phyloP scores from a whole-genome alignment of 2,797 vertebrate genomes.

The Serranus cabrilla region DNA sequence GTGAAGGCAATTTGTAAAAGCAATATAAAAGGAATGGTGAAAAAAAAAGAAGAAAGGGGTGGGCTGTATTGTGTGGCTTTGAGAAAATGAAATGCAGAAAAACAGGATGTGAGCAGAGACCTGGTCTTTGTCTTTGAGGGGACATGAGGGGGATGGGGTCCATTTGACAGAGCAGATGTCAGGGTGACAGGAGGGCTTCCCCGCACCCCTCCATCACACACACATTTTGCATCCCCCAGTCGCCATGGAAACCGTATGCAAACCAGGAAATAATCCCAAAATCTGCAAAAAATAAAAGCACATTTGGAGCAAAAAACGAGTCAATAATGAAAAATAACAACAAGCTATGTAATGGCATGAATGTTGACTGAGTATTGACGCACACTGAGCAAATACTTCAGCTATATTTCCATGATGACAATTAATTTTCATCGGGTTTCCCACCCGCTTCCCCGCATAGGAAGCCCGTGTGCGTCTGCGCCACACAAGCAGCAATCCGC shows the following conservation, averaged over 20 bases:
- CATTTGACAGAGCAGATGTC: conserved; percentile 65
- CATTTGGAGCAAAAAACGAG: background rate
- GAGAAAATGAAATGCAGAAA: conserved; percentile 13
- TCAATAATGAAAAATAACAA: background rate
- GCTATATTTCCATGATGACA: background rate
- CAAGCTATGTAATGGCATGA: background rate
- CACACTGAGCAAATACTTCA: background rate
- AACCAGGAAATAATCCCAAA: conserved; percentile 51
- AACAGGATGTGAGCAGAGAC: conserved; percentile 24
- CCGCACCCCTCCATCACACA: conserved; percentile 61
- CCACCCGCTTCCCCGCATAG: conserved; percentile 58
- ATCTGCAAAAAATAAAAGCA: background rate
- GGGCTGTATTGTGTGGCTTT: background rate
- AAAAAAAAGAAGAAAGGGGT: background rate
- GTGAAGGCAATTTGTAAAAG: background rate
- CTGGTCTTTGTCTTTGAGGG: conserved; percentile 55
- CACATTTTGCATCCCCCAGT: conserved; percentile 62
- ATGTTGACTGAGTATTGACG: background rate
- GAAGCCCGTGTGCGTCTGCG: conserved; percentile 67
- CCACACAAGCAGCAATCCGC: conserved; percentile 53
- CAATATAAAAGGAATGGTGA: background rate
- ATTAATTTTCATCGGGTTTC: conserved; percentile 34
- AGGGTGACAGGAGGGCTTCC: conserved; percentile 70
- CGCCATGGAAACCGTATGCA: conserved; percentile 70
- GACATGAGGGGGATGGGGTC: conserved; percentile 38